These are phyloP conservation scores for Cheilosia vulpina DNA, from an alignment of 2,888 invertebrate species.

Conservation along the genomic window DNA sequence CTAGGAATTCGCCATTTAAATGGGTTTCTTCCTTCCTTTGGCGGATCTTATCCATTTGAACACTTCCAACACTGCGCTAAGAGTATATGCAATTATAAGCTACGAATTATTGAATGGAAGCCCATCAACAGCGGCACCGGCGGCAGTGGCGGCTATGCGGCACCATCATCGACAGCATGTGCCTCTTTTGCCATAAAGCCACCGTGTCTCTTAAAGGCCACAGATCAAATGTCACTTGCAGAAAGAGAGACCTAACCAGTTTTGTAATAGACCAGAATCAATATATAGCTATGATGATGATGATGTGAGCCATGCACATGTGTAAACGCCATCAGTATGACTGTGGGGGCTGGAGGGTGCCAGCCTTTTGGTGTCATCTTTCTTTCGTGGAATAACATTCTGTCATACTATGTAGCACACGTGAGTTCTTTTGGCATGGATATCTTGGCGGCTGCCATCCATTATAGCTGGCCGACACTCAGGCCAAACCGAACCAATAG, in stretches of 20 bases:
- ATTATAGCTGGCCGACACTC: conserved; percentile 6
- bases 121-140: conserved; percentile 42
- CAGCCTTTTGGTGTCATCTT: conserved; percentile 56
- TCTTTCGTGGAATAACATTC: conserved; percentile 30
- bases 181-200: conserved; percentile 63
- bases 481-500: background rate
- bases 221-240: conserved; percentile 75
- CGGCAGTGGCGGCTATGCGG: conserved; percentile 44
- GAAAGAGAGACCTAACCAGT: conserved; percentile 64
- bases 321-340: background rate
- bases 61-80: conserved; percentile 7
- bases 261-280: conserved; percentile 72
- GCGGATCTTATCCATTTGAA: conserved; percentile 12
- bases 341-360: conserved; percentile 31
- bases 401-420: conserved; percentile 16
- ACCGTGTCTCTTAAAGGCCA: conserved; percentile 68
- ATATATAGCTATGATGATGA: conserved; percentile 49
- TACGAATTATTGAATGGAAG: conserved; percentile 67
- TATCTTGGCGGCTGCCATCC: conserved; percentile 13
- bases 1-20: conserved; percentile 70
- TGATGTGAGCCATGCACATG: conserved; percentile 12
- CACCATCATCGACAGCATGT: conserved; percentile 43
- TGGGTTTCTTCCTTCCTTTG: conserved; percentile 30
- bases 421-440: conserved; percentile 34
- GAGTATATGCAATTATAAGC: conserved; percentile 51